phyloP scores from a whole-genome alignment of 2,797 vertebrate genomes.

The Pangasius mekongensis region DNA sequence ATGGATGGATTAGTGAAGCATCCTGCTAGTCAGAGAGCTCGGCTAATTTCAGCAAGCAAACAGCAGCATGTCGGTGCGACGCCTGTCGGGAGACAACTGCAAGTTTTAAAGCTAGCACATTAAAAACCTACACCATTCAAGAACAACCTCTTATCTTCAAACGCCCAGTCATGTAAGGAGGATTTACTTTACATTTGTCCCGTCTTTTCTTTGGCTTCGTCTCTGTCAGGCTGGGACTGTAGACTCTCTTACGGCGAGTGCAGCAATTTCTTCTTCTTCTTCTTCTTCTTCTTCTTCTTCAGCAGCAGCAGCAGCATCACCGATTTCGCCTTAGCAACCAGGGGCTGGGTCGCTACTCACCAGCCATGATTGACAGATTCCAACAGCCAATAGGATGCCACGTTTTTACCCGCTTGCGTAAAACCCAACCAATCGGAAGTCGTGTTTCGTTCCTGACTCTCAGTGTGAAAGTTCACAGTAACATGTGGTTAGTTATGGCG shows the following conservation, averaged over 20 bases:
- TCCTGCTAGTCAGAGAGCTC: conserved; percentile 58
- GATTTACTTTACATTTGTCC: conserved; percentile 49
- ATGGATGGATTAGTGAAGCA: background rate
- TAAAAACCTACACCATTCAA: conserved; percentile 61
- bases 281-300: too few species aligned
- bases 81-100: conserved; percentile 73
- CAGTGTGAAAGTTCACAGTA: conserved; percentile 59
- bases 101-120: conserved; percentile 64
- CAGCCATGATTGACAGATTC: conserved; percentile 59
- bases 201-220: conserved; percentile 53
- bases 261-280: conserved; percentile 59
- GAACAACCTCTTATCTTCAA: conserved; percentile 30
- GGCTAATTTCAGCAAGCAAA: conserved; percentile 48
- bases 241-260: conserved; percentile 58
- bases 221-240: conserved; percentile 53
- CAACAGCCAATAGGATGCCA: conserved; percentile 61
- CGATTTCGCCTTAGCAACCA: conserved; percentile 76
- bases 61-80: conserved; percentile 65
- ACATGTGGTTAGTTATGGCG: conserved; percentile 65
- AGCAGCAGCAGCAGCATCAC: conserved; percentile 65
- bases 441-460: conserved; percentile 37
- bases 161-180: conserved; percentile 27
- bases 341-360: conserved; percentile 57
- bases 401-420: conserved; percentile 56
- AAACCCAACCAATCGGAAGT: conserved; percentile 64